A percentile compares a stretch with the other conserved stretches of the same genome.
phyloP scores from a whole-genome alignment of 1,140 invertebrate genomes.

The Probaryconus sp. region DNA sequence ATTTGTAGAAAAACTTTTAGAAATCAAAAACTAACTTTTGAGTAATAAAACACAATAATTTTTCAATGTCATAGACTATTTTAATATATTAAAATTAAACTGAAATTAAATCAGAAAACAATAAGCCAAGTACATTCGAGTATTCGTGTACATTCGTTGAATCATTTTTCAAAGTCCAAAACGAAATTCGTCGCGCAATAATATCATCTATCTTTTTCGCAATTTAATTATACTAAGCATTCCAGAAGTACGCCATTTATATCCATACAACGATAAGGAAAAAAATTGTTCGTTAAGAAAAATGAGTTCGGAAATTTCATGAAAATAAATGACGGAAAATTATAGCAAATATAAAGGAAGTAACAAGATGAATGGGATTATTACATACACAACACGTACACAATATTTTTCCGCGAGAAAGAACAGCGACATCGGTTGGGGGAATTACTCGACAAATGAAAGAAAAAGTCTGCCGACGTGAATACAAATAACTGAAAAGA shows the following conservation, averaged over 20 bases:
- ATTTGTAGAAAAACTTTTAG: too few relatives aligned
- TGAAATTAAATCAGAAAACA: too few relatives aligned
- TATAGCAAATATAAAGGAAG: slow-evolving; percentile 36
- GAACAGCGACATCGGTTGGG: slow-evolving; percentile 11
- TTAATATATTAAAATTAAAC: too few relatives aligned
- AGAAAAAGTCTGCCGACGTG: slow-evolving; percentile 1
- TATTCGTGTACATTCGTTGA: too few relatives aligned
- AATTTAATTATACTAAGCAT: not conserved
- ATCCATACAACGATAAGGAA: slow-evolving; percentile 2
- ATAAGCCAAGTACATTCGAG: too few relatives aligned
- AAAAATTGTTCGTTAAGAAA: slow-evolving; percentile 21
- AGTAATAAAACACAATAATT: too few relatives aligned
- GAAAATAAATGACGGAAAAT: slow-evolving; percentile 49
- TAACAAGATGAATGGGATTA: slow-evolving; percentile 39
- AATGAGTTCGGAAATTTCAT: slow-evolving; percentile 9
- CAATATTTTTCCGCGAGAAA: slow-evolving; percentile 21
- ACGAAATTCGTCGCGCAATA: too few relatives aligned
- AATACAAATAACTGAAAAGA: slow-evolving; percentile 1
- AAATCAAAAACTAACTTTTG: too few relatives aligned
- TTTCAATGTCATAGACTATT: too few relatives aligned
- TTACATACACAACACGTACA: slow-evolving; percentile 41
- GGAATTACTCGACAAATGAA: slow-evolving; percentile 22
- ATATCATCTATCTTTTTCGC: too few relatives aligned
- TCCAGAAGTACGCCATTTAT: not conserved
- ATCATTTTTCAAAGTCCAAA: too few relatives aligned